A percentile compares a stretch with the other conserved stretches of the same genome.
Evolutionary conservation across 2,113 vertebrate species (phyloP).

Genomic region (Rhinichthys klamathensis): DNA sequence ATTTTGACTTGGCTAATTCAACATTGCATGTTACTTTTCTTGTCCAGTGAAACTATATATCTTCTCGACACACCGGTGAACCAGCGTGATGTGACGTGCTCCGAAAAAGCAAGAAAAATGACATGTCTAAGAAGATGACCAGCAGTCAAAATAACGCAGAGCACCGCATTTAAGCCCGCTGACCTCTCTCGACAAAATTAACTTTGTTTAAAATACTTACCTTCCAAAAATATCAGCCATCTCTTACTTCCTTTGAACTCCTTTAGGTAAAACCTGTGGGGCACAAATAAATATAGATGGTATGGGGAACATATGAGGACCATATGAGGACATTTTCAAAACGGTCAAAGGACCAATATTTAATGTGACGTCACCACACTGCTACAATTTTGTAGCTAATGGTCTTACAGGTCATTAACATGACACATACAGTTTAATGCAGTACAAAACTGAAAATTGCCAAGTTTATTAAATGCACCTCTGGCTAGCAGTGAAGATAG

Average conservation of each 20-base stretch:
- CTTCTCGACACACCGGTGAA: slow-evolving; percentile 13
- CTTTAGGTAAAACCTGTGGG: slow-evolving; percentile 76
- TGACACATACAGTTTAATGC: too few species aligned
- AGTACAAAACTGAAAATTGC: too few species aligned
- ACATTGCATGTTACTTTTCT: slow-evolving; percentile 7
- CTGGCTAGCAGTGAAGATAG: neutral
- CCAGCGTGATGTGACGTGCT: slow-evolving; percentile 32
- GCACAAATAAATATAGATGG: slow-evolving; percentile 62
- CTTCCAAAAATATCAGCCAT: slow-evolving; percentile 81
- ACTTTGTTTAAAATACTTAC: slow-evolving; percentile 74
- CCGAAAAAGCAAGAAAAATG: slow-evolving; percentile 61
- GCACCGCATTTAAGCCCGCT: slow-evolving; percentile 61
- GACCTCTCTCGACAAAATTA: slow-evolving; percentile 70
- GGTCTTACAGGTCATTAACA: neutral
- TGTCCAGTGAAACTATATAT: slow-evolving; percentile 25
- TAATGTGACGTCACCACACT: too few species aligned
- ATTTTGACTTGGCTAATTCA: neutral
- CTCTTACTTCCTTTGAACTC: slow-evolving; percentile 79
- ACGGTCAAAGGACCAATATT: neutral
- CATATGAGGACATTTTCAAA: slow-evolving; percentile 46
- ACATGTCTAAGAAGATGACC: slow-evolving; percentile 58
- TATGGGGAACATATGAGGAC: slow-evolving; percentile 30
- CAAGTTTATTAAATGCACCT: neutral
- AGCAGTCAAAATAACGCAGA: slow-evolving; percentile 64
- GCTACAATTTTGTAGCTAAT: neutral